phyloP scores from a whole-genome alignment of 2,888 invertebrate genomes.

The Agrenia bidenticulata region DNA sequence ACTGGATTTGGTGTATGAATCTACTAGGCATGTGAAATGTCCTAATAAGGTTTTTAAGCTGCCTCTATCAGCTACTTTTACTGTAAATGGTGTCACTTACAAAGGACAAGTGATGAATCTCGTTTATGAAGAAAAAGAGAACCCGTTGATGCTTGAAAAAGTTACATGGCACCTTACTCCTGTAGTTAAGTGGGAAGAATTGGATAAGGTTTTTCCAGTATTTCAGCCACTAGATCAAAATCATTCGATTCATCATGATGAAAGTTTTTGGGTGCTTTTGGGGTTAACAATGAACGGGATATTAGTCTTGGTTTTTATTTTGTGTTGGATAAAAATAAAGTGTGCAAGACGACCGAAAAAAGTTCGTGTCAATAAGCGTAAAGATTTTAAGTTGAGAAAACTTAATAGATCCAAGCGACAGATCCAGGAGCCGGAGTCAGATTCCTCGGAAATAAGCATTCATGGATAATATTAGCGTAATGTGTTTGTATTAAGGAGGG shows the following conservation, averaged over 20 bases:
- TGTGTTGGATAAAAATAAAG: too few species aligned
- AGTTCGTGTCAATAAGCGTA: too few species aligned
- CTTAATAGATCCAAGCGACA: too few species aligned
- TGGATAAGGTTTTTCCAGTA: constrained; percentile 6
- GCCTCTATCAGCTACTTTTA: constrained; percentile 1
- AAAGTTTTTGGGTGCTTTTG: too few species aligned
- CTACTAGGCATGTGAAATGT: neutral
- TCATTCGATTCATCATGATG: neutral
- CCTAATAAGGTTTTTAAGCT: constrained; percentile 2
- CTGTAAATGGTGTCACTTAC: neutral
- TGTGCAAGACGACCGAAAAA: too few species aligned
- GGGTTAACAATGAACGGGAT: too few species aligned
- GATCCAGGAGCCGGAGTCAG: too few species aligned
- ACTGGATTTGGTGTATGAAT: neutral
- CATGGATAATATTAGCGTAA: too few species aligned
- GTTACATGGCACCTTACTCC: constrained; percentile 7
- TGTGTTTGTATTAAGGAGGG: too few species aligned
- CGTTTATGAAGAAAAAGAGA: constrained; percentile 6
- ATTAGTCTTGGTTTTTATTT: too few species aligned
- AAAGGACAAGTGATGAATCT: constrained; percentile 1
- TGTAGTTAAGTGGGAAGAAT: constrained; percentile 4
- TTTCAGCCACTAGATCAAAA: neutral
- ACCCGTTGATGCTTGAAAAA: constrained; percentile 1
- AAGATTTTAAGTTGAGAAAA: too few species aligned
- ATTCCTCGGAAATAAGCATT: too few species aligned